Evolutionary conservation across 2,888 invertebrate genomes (phyloP), one percentile per base, ranked within the genome.

Genomic region (Temnothorax unifasciatus): DNA sequence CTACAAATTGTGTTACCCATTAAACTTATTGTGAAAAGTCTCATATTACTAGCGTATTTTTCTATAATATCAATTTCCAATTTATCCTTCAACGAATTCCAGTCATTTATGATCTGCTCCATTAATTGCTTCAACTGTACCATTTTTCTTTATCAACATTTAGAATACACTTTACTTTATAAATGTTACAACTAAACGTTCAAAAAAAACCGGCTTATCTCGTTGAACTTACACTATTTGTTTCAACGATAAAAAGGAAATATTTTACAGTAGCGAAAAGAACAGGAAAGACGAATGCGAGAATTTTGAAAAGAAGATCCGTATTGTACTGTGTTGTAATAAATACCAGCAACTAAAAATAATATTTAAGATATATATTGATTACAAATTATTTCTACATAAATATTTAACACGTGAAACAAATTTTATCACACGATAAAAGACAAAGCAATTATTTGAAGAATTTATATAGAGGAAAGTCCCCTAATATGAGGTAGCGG

Each of bases 11-110:
- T 63, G 8, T 47, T 66, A 82, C 82, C 13, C 0, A 66, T 47
- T 1, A 3, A 0, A 34, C 25, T 3, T 38, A 64, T 66, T 63
- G 82, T 54, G 0, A 38, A n/a, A 50, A 57, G 1, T 25, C 15
- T 47, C 8, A 15, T 6, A 1, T 18, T 8, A 3, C 11, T 1
- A 52, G 57, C 47, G 5, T 76, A 66, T 41, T 44, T 57, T 66
- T 82, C 4, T 44, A 82, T 9, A 38, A 76, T 76, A 18, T 47
- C 25, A 82, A 82, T 21, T 75, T 82, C 82, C 11, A 57, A 54
- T 44, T 82, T 76, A 38, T 44, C 25, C 21, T 64, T 76, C 34
- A 66, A 21, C 8, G 18, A 64, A 34, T 18, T 75, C 76, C 76
- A 82, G 13, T 82, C 75, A 52, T 54, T 4, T 64, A 6, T 25